Evolutionary conservation across 2,888 invertebrate genomes (phyloP).

Genomic region (Pterostichus madidus): DNA sequence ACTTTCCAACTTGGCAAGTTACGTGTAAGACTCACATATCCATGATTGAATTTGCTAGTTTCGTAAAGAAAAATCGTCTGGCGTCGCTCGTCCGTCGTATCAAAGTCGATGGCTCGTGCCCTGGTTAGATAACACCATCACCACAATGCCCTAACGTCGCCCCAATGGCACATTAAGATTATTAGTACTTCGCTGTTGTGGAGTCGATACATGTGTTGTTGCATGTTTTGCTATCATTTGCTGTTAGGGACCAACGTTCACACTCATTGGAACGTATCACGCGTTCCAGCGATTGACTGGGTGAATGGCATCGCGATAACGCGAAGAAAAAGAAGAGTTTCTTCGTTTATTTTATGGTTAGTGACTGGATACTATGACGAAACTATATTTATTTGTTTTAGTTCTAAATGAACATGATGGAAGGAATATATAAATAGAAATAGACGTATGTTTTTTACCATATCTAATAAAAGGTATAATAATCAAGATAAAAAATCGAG

Average conservation of each 20-base stretch:
- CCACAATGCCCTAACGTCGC: slow-evolving; percentile 21
- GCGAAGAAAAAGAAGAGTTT: no score
- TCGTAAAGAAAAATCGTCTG: slow-evolving; percentile 10
- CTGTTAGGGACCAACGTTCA: background rate
- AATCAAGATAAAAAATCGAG: no score
- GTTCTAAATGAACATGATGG: no score
- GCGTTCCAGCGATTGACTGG: slow-evolving; percentile 14
- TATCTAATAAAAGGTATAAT: no score
- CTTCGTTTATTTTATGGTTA: no score
- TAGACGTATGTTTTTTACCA: no score
- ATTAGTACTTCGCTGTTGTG: slow-evolving; percentile 30
- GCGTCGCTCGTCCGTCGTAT: slow-evolving; percentile 5
- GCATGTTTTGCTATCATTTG: slow-evolving; percentile 42
- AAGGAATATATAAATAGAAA: no score
- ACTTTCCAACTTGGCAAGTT: background rate
- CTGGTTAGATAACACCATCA: slow-evolving; percentile 38
- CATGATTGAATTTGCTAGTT: slow-evolving; percentile 38
- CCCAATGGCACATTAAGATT: slow-evolving; percentile 39
- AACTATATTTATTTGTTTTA: no score
- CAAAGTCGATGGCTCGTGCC: slow-evolving; percentile 51
- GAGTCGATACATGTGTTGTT: slow-evolving; percentile 38
- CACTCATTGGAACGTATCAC: slow-evolving; percentile 41
- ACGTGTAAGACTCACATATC: slow-evolving; percentile 36
- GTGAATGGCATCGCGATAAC: no score
- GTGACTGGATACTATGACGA: no score